Evolutionary conservation across 30 jellyfish, hydroid and myxozoan species (phyloP), one percentile per base, ranked within the genome.

Genomic region (Chrysaora quinquecirrha): DNA sequence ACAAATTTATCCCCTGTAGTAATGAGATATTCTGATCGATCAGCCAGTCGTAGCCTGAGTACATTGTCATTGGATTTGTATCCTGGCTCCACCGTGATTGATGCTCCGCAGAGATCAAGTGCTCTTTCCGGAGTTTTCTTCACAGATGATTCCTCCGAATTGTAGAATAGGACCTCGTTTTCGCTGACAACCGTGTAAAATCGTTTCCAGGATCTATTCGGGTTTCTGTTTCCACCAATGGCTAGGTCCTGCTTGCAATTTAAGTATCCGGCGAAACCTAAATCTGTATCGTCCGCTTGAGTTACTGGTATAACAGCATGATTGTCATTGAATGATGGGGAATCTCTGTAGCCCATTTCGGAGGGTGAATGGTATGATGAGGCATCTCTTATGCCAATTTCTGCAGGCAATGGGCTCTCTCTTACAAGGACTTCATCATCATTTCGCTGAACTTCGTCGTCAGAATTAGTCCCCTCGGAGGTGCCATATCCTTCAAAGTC

Each of bases 201-300:
- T 18, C 4, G 58, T 34, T 30, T 73, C 95, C 95, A 84, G 31
- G 85, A 54, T 20, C 77, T 61, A 34, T 28, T 34, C 23, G 72
- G 58, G 6, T 30, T 23, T 63, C 73, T 54, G 25, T 30, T 24
- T 20, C 87, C 87, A 16, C 56, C 62, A 16, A 47, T 27, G 19
- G 56, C 78, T 11, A 35, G 23, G 1, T 48, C 77, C 58, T 73
- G 84, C 60, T 75, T 84, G 49, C 84, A 27, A 14, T 84, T 63
- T 50, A 84, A 32, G 38, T 34, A 20, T 2, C 95, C 95, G 18
- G 89, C 85, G 74, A 84, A 84, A n/a, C n/a, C n/a, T n/a, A n/a
- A n/a, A n/a, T n/a, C n/a, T n/a, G n/a, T n/a, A n/a, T n/a, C n/a
- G 18, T 66, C 78, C 3, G 34, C 60, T 30, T 0, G 28, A 31